Evolutionary conservation across 2,113 vertebrate species (phyloP).

Genomic region (rat (Rattus norvegicus)): DNA sequence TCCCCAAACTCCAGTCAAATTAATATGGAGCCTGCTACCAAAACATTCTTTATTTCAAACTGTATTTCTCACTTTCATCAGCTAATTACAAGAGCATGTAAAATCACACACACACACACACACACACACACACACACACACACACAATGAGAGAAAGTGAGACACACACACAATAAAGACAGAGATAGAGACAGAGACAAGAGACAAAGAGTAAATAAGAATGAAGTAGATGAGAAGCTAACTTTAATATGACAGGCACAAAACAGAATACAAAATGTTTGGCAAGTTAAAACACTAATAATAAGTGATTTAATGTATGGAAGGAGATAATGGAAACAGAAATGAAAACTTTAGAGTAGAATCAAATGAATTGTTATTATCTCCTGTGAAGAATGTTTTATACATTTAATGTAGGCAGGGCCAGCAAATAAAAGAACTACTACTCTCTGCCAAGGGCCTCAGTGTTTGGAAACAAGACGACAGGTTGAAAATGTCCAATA

Average conservation of each 20-base stretch:
- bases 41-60: background rate
- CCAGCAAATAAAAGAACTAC: background rate
- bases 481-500: background rate
- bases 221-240: background rate
- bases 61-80: background rate
- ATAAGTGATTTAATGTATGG: background rate
- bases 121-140: background rate
- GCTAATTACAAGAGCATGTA: background rate
- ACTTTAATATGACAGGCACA: background rate
- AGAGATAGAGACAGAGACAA: background rate
- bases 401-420: background rate
- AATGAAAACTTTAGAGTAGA: background rate
- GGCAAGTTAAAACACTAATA: background rate
- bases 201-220: background rate
- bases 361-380: background rate
- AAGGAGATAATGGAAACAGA: background rate
- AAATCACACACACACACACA: background rate
- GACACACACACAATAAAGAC: background rate
- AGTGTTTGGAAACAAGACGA: background rate
- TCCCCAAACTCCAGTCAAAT: background rate
- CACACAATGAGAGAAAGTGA: background rate
- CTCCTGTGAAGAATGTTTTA: background rate
- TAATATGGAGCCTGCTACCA: background rate
- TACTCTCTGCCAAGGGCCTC: background rate
- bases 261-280: background rate